These are phyloP conservation scores for Exocentrus adspersus DNA, from an alignment of 2,888 invertebrate species.

Conservation along the genomic window DNA sequence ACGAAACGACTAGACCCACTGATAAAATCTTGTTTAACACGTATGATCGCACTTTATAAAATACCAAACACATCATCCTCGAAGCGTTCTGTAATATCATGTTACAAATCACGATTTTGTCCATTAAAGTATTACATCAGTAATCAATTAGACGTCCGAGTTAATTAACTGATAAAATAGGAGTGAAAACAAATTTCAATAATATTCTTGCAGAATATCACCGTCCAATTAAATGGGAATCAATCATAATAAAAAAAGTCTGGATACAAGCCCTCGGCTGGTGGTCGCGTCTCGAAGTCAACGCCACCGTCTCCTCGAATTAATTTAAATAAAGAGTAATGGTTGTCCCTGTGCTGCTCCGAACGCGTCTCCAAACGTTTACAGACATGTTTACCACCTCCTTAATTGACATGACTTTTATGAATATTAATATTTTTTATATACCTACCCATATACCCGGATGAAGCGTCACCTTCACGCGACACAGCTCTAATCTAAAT, in stretches of 20 bases:
- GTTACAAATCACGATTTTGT: constrained; percentile 18
- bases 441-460: constrained; percentile 1
- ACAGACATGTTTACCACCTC: constrained; percentile 39
- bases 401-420: constrained; percentile 41
- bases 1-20: no score
- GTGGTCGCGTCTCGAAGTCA: constrained; percentile 17
- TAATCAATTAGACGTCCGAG: constrained; percentile 14
- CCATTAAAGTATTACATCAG: constrained; percentile 16
- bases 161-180: constrained; percentile 19
- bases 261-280: constrained; percentile 4
- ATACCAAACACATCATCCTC: background rate
- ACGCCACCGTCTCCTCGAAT: constrained; percentile 32
- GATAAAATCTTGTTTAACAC: constrained; percentile 6
- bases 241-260: constrained; percentile 23
- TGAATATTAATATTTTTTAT: constrained; percentile 34
- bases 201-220: constrained; percentile 18
- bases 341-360: constrained; percentile 35
- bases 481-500: background rate
- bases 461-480: background rate
- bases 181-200: constrained; percentile 21
- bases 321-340: constrained; percentile 39
- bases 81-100: constrained; percentile 10
- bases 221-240: constrained; percentile 21
- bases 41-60: background rate
- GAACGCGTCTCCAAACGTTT: constrained; percentile 33